Evolutionary conservation across 2,797 vertebrate species (phyloP).

Genomic region (Galago senegalensis): DNA sequence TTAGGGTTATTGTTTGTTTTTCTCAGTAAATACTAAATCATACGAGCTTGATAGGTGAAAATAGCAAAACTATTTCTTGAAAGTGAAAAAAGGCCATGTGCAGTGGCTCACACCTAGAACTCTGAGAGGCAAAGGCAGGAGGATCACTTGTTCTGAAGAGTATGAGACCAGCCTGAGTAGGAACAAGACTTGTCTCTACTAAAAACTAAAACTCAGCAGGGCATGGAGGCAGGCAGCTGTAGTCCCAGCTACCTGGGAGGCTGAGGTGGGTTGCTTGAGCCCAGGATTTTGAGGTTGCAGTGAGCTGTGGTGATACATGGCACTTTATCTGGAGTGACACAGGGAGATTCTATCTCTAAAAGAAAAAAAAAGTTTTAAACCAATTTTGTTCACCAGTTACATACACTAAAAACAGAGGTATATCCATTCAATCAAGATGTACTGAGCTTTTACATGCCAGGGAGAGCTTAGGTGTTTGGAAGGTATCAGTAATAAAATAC

Average conservation of each 20-base stretch:
- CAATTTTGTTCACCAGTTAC: not conserved
- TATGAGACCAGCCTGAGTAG: not conserved
- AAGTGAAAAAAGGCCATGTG: not conserved
- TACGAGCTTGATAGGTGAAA: not conserved
- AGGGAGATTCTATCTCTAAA: not conserved
- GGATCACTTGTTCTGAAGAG: not conserved
- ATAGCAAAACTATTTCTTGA: constrained; percentile 6
- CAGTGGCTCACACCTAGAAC: not conserved
- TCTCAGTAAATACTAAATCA: constrained; percentile 54
- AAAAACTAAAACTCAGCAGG: not conserved
- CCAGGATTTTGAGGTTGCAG: not conserved
- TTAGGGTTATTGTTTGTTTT: not conserved
- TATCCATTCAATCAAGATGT: not conserved
- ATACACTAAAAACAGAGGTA: not conserved
- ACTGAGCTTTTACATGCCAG: not conserved
- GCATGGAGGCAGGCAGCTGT: not conserved
- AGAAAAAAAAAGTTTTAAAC: constrained; percentile 7
- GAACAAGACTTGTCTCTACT: not conserved
- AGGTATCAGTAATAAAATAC: not conserved
- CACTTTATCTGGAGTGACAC: not conserved
- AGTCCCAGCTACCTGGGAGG: not conserved
- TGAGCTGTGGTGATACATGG: not conserved
- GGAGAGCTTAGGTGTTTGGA: not conserved
- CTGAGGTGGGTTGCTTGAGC: not conserved
- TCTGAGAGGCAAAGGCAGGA: not conserved